phyloP scores from a whole-genome alignment of 2,113 vertebrate genomes.

The Thunnus maccoyii region DNA sequence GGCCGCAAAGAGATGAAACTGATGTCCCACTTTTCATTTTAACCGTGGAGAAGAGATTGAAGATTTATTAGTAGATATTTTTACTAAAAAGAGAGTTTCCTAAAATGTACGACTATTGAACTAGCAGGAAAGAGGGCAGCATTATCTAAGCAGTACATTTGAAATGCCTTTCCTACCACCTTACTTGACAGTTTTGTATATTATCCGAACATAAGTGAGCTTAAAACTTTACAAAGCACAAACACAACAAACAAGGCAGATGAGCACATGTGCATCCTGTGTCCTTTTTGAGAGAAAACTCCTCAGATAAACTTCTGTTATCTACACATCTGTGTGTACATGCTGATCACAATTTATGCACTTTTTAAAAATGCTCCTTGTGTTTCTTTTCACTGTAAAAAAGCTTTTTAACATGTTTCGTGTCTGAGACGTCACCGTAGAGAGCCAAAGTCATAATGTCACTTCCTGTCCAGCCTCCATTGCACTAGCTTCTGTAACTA shows the following conservation, averaged over 20 bases:
- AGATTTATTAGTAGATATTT: no score
- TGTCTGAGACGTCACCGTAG: neutral
- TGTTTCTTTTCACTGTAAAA: constrained; percentile 29
- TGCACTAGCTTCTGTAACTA: no score
- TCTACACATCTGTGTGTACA: neutral
- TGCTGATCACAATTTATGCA: constrained; percentile 5
- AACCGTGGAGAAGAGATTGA: no score
- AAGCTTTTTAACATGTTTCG: constrained; percentile 1
- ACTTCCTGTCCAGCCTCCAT: no score
- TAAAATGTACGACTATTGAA: no score
- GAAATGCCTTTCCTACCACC: constrained; percentile 25
- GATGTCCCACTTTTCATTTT: no score
- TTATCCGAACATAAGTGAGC: constrained; percentile 17
- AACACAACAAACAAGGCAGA: neutral
- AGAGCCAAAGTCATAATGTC: no score
- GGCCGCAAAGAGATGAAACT: no score
- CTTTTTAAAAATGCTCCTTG: neutral
- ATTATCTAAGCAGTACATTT: neutral
- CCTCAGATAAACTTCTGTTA: neutral
- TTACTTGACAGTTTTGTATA: constrained; percentile 26
- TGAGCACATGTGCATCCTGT: constrained; percentile 9
- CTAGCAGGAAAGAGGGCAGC: neutral
- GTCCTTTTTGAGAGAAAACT: neutral
- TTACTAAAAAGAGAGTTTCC: no score
- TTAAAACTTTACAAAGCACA: constrained; percentile 42